Conservation (phyloP, 2,888 invertebrate genomes). For the Patella ulyssiponensis region DNA sequence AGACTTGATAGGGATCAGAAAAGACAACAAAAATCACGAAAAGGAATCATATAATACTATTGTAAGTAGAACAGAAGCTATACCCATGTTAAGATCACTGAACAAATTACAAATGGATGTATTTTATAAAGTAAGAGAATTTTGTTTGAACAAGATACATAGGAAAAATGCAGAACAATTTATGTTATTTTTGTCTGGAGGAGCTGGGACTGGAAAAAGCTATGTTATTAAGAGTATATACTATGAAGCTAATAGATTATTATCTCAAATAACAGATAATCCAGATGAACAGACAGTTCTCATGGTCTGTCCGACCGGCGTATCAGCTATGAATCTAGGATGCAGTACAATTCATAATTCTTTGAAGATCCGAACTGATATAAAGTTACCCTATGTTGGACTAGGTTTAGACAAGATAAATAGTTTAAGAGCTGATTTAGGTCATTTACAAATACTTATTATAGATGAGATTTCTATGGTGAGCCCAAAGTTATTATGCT, state of each 20-base stretch:
- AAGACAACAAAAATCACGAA: not conserved
- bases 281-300: conserved; percentile 19
- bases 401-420: conserved; percentile 14
- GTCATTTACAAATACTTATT: conserved; percentile 19
- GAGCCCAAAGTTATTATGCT: not conserved
- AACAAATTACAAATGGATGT: conserved; percentile 19
- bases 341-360: conserved; percentile 13
- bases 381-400: conserved; percentile 17
- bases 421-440: conserved; percentile 12
- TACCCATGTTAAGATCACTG: conserved; percentile 15
- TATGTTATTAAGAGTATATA: conserved; percentile 22
- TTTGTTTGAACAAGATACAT: conserved; percentile 17
- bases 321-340: conserved; percentile 16
- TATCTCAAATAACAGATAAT: conserved; percentile 2
- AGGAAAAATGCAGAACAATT: conserved; percentile 6
- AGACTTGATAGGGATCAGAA: not conserved
- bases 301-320: conserved; percentile 4
- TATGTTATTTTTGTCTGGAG: conserved; percentile 25
- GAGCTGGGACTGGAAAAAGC: conserved; percentile 22
- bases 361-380: not conserved
- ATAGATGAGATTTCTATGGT: conserved; percentile 28
- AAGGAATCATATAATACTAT: not conserved
- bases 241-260: conserved; percentile 21
- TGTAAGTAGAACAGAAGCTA: not conserved
- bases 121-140: conserved; percentile 27